phyloP scores from a whole-genome alignment of 1,140 invertebrate species.

The Drosophila triauraria region DNA sequence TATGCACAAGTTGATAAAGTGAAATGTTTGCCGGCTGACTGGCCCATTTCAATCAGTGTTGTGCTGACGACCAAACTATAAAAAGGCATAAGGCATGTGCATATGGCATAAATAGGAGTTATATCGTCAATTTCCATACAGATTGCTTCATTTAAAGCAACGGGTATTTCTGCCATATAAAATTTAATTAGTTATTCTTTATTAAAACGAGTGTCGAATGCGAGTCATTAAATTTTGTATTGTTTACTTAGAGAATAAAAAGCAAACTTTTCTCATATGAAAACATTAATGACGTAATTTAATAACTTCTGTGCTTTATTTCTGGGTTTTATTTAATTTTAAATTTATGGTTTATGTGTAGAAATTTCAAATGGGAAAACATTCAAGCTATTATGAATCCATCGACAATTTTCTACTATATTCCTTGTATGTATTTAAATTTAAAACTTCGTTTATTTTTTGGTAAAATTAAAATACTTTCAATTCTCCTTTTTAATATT shows the following conservation, averaged over 20 bases:
- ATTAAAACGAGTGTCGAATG: background rate
- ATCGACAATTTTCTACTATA: no score
- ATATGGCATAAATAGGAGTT: background rate
- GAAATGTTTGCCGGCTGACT: conserved; percentile 65
- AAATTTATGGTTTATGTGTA: no score
- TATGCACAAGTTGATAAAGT: conserved; percentile 63
- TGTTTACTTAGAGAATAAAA: background rate
- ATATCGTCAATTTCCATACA: conserved; percentile 6
- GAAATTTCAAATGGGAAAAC: no score
- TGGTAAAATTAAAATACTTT: no score
- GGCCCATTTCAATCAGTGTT: conserved; percentile 66
- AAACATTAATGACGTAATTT: background rate
- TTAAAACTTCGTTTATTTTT: no score
- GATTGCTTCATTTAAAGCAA: conserved; percentile 15
- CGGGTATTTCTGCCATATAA: background rate
- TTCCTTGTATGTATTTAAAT: no score
- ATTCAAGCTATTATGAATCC: no score
- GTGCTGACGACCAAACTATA: conserved; percentile 45
- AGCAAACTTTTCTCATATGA: background rate
- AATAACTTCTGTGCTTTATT: background rate
- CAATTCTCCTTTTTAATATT: no score
- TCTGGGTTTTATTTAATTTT: no score
- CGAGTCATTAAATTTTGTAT: background rate
- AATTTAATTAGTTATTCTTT: background rate
- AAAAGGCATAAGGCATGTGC: conserved; percentile 21